phyloP scores from a whole-genome alignment of 2,113 vertebrate species.

The Chaetops frenatus region DNA sequence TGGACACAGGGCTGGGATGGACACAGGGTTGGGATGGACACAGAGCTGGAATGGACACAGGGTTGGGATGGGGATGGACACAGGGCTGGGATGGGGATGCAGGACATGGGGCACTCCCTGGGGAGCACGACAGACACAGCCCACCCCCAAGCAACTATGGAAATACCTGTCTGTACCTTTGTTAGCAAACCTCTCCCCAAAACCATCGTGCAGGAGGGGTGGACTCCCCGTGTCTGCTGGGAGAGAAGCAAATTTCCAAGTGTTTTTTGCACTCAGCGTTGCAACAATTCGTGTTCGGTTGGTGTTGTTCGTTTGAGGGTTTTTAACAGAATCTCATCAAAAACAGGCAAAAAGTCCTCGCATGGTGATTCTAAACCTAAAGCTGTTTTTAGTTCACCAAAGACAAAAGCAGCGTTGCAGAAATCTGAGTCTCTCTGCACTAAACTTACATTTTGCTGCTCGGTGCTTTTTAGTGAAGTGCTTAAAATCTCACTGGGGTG shows the following conservation, averaged over 20 bases:
- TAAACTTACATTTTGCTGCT: neutral
- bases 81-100: rapidly evolving
- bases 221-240: neutral
- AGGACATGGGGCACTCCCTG: rapidly evolving
- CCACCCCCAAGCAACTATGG: rapidly evolving
- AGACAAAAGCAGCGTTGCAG: neutral
- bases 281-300: neutral
- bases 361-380: neutral
- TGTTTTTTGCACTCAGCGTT: neutral
- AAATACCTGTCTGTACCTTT: neutral
- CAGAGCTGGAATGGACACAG: neutral
- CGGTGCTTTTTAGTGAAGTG: neutral
- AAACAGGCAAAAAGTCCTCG: neutral
- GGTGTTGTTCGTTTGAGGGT: neutral
- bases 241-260: neutral
- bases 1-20: neutral
- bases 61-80: neutral
- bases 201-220: neutral
- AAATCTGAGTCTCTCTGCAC: neutral
- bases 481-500: neutral
- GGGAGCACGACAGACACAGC: rapidly evolving
- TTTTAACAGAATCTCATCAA: neutral
- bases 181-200: neutral
- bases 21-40: neutral
- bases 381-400: neutral